A percentile compares a stretch with the other conserved stretches of the same genome.
Evolutionary conservation across 1,140 invertebrate genomes (phyloP).

Genomic region (Cepaea nemoralis): DNA sequence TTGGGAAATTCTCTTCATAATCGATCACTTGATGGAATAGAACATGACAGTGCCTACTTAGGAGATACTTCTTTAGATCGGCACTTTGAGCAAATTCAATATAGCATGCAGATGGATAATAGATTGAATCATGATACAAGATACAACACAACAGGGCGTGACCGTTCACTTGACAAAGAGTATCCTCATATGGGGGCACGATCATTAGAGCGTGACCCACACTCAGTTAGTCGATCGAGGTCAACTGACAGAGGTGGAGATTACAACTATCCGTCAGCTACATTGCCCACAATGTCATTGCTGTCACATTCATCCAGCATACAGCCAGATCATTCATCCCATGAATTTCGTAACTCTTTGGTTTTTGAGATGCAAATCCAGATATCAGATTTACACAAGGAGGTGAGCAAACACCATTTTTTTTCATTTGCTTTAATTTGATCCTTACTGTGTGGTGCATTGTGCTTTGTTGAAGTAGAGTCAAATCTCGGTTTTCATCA

Average conservation of each 20-base stretch:
- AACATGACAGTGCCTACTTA: slow-evolving; percentile 52
- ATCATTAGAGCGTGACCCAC: slow-evolving; percentile 67
- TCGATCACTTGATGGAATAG: slow-evolving; percentile 57
- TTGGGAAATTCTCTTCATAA: slow-evolving; percentile 50
- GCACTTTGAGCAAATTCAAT: slow-evolving; percentile 61
- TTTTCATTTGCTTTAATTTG: no score
- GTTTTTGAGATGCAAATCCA: slow-evolving; percentile 93
- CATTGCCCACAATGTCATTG: slow-evolving; percentile 36
- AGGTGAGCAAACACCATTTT: slow-evolving; percentile 69
- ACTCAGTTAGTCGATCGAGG: slow-evolving; percentile 55
- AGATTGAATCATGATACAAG: slow-evolving; percentile 27
- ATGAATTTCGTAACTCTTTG: slow-evolving; percentile 64
- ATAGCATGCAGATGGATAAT: slow-evolving; percentile 47
- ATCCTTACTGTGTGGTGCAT: no score
- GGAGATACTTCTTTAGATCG: slow-evolving; percentile 62
- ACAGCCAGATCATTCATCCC: slow-evolving; percentile 47
- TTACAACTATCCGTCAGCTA: slow-evolving; percentile 42
- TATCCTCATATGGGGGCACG: slow-evolving; percentile 70
- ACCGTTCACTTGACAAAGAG: slow-evolving; percentile 67
- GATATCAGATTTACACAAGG: slow-evolving; percentile 94
- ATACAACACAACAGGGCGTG: slow-evolving; percentile 53
- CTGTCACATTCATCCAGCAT: slow-evolving; percentile 38
- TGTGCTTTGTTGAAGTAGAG: no score
- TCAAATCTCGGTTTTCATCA: no score
- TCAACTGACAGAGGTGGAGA: slow-evolving; percentile 58